Base-by-base conservation (phyloP, 92 coral and sea anemone species). In the Phenganax stokvisi region DNA sequence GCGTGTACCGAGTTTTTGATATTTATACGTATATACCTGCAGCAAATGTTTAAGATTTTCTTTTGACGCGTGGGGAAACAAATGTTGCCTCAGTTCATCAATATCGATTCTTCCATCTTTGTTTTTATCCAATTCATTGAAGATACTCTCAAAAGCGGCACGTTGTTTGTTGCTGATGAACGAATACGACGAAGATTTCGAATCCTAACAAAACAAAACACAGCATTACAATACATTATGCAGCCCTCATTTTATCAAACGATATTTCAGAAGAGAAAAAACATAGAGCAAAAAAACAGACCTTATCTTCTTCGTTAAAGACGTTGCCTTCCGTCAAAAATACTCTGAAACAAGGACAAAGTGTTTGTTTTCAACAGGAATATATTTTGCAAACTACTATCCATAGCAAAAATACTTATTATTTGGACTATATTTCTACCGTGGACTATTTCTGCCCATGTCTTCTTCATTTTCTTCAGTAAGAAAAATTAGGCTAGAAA, bases 81-180 rank as follows among this genome's bases (percentile, higher is more conserved):
- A 87, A 53, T 90, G 81, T 11, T 86, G 79, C 83, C 89, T 93
- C 9, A 93, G 92, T 82, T 93, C 98, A 56, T 93, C 89, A 0
- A 93, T 84, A 5, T 96, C 92, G 51, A 93, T 96, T 44, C 87
- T 84, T 28, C 98, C 98, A 61, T 93, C 92, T 67, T 91, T 87
- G 82, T 91, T 96, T 61, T 91, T 91, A 51, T 93, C 98, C 16
- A 93, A 85, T 75, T 93, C 98, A 63, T 93, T 90, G 53, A 91
- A 93, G 83, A 93, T 82, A 7, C 81, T 55, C 44, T 86, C 86
- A 77, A 93, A 93, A 54, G 92, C 91, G 28, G 63, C 85, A 61
- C 84, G 88, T 83, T 93, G 98, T 55, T 91, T 81, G 16, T 86
- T 87, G 72, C 84, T 92, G 79, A 93, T 86, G 61, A 93, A 89